These are phyloP conservation scores for Orcinus orca DNA, from an alignment of 2,113 vertebrate species.

Conservation along the genomic window DNA sequence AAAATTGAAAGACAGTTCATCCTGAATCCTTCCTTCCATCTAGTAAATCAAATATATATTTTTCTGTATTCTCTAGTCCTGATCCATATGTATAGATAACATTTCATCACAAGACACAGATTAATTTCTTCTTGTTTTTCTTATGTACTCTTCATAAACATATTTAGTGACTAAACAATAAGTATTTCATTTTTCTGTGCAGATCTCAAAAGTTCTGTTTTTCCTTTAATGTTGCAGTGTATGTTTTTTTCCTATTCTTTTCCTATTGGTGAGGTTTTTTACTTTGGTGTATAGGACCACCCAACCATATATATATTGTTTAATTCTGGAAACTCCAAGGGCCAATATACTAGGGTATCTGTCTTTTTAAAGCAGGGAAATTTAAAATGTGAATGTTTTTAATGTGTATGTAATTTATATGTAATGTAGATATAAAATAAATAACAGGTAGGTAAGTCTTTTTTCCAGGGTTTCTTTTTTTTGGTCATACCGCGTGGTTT, in stretches of 20 bases:
- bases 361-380: constrained; percentile 23
- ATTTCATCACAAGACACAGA: background rate
- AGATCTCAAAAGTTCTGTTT: constrained; percentile 16
- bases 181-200: background rate
- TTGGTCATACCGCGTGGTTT: background rate
- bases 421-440: background rate
- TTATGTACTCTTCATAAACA: background rate
- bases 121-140: background rate
- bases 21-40: background rate
- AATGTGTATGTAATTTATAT: background rate
- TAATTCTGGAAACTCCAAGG: background rate
- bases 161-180: background rate
- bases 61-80: background rate
- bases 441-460: background rate
- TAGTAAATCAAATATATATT: background rate
- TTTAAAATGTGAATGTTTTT: constrained; percentile 3
- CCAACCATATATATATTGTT: background rate
- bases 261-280: background rate
- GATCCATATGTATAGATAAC: background rate
- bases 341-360: background rate
- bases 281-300: background rate
- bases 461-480: background rate
- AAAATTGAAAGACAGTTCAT: constrained; percentile 18
- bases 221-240: background rate
- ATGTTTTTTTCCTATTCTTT: background rate